Evolutionary conservation across 2,888 invertebrate genomes (phyloP).

Genomic region (Leucophenga montana): DNA sequence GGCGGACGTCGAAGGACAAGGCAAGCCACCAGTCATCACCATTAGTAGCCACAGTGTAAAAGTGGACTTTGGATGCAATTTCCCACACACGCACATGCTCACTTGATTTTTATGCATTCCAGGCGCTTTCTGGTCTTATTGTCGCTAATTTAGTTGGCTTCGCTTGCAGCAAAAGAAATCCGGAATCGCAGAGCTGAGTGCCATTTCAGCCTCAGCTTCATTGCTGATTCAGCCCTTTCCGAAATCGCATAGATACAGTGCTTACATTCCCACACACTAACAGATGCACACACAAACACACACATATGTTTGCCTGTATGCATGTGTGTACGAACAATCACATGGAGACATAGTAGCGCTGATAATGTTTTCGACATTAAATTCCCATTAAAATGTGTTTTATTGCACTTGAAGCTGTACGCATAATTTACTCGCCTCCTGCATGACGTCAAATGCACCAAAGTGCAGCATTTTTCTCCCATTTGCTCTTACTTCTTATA

Average conservation of each 20-base stretch:
- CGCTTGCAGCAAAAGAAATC: constrained; percentile 1
- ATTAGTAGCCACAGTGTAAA: too few species aligned
- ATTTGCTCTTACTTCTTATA: background rate
- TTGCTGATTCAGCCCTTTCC: too few species aligned
- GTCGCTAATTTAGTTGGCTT: constrained; percentile 48
- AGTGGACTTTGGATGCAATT: background rate
- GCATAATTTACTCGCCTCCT: constrained; percentile 56
- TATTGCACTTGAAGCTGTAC: constrained; percentile 59
- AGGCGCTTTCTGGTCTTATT: constrained; percentile 25
- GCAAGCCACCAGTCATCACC: too few species aligned
- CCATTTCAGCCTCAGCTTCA: too few species aligned
- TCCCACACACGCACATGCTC: constrained; percentile 33
- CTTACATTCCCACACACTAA: constrained; percentile 35
- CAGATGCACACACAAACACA: constrained; percentile 1
- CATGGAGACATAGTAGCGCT: constrained; percentile 28
- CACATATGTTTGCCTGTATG: too few species aligned
- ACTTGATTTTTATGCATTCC: background rate
- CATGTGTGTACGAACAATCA: too few species aligned
- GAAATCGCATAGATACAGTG: constrained; percentile 7
- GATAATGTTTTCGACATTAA: constrained; percentile 61
- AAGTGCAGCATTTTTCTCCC: constrained; percentile 25
- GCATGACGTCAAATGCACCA: constrained; percentile 46
- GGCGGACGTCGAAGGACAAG: too few species aligned
- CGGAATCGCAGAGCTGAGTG: too few species aligned
- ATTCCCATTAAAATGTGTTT: constrained; percentile 61